These are phyloP conservation scores for Marcusenius ussheri DNA, from an alignment of 2,113 vertebrate species.

Conservation along the genomic window DNA sequence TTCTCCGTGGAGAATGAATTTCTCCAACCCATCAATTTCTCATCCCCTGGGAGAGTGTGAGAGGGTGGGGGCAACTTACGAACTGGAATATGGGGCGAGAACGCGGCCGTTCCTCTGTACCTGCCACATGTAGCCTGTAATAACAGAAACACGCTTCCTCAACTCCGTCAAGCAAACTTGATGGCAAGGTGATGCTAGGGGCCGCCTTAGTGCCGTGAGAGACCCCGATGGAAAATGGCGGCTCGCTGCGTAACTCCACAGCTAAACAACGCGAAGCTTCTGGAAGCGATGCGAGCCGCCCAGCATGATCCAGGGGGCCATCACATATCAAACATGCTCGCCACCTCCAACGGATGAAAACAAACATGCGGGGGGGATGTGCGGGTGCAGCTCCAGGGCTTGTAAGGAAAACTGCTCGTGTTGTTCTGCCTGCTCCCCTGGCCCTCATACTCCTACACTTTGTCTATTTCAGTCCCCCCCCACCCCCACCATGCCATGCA, in stretches of 20 bases:
- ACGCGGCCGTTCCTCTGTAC: neutral
- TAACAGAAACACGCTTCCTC: neutral
- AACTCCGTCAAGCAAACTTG: neutral
- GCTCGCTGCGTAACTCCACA: neutral
- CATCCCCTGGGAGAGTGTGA: neutral
- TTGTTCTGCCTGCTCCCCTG: neutral
- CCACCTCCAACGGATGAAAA: neutral
- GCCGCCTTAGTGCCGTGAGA: neutral
- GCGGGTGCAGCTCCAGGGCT: neutral
- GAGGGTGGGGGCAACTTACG: neutral
- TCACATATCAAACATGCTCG: neutral
- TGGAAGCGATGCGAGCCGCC: neutral
- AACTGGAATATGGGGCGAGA: neutral
- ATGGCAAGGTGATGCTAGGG: neutral
- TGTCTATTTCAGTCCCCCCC: neutral
- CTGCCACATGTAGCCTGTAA: neutral
- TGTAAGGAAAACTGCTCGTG: neutral
- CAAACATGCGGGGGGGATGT: neutral
- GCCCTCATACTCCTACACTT: neutral
- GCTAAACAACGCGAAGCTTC: neutral
- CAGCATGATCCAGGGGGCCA: neutral
- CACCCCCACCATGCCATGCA: neutral
- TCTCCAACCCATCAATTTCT: slow-evolving; percentile 6
- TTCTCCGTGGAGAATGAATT: slow-evolving; percentile 12
- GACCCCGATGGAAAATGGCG: neutral